A percentile compares a stretch with the other conserved stretches of the same genome.
These are phyloP conservation scores for Protodeltote pygarga DNA, from an alignment of 2,888 invertebrate species.

Conservation along the genomic window DNA sequence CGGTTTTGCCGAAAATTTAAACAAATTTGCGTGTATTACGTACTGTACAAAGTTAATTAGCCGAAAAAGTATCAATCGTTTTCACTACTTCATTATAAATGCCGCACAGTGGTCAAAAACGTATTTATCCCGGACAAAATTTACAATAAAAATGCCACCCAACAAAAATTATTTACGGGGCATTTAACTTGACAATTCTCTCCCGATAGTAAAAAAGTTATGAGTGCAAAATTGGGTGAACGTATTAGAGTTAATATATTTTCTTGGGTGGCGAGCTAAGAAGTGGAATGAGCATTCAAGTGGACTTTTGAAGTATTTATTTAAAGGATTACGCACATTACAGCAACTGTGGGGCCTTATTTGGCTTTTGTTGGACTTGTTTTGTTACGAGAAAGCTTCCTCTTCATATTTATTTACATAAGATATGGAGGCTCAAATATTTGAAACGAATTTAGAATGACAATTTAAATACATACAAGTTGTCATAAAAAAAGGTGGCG, in stretches of 20 bases:
- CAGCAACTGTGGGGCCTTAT: slow-evolving; percentile 52
- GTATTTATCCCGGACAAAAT: slow-evolving; percentile 35
- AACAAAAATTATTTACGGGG: slow-evolving; percentile 54
- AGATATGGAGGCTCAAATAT: slow-evolving; percentile 38
- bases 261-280: slow-evolving; percentile 70
- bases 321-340: slow-evolving; percentile 81
- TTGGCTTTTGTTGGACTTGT: slow-evolving; percentile 60
- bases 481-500: slow-evolving; percentile 4
- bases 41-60: slow-evolving; percentile 32
- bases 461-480: slow-evolving; percentile 16
- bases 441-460: slow-evolving; percentile 39
- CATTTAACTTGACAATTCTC: slow-evolving; percentile 55
- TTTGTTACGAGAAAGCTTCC: slow-evolving; percentile 62
- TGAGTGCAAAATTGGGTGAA: slow-evolving; percentile 61
- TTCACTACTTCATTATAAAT: slow-evolving; percentile 30
- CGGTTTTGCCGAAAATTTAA: slow-evolving; percentile 19
- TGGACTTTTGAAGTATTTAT: slow-evolving; percentile 72
- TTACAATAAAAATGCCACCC: slow-evolving; percentile 62
- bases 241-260: slow-evolving; percentile 40
- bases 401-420: slow-evolving; percentile 46
- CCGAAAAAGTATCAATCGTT: slow-evolving; percentile 25
- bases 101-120: slow-evolving; percentile 47
- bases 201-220: slow-evolving; percentile 39
- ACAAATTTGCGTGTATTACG: slow-evolving; percentile 26
- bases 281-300: slow-evolving; percentile 57